Evolutionary conservation across 2,113 vertebrate species (phyloP), one percentile per base, ranked within the genome.

Genomic region (Cacatua alba): DNA sequence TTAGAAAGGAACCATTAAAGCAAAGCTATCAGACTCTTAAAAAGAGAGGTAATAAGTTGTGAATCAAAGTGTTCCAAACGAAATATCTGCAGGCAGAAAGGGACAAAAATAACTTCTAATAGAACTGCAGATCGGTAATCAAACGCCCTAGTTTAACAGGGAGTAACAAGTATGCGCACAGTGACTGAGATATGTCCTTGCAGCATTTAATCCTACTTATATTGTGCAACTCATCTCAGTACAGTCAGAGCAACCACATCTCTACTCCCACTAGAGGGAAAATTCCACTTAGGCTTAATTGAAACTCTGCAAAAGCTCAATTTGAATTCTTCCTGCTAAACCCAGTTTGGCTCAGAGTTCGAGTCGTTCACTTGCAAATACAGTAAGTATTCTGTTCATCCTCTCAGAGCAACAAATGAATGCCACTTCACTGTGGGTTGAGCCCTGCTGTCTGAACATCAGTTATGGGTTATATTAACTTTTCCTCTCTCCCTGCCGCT

Each of bases 211-310:
- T 97, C 83, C 92, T 88, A 70, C 60, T 97, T 57, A 86, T 82
- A 92, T 93, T 91, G 90, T 92, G 90, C 80, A 96, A 94, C 81
- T 96, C 85, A 97, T 80, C 96, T 94, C 88, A 43, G 80, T 88
- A 90, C 3, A 17, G 90, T 96, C 96, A 96, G 55, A 94, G 82
- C 91, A 97, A 97, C 82, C 92, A 94, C 83, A 87, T 53, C 82
- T 59, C 67, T 77, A 95, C 94, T 96, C 92, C 94, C 91, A 97
- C 91, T 65, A 94, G 48, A 94, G 78, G 95, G 96, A 98, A 98
- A 97, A 98, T 98, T 97, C 98, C 97, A 97, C 87, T 94, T 85
- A 1, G 80, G 79, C 79, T 95, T 62, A 93, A 97, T 37, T n/a
- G 68, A 92, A 95, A 94, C 69, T 86, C 78, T 87, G 92, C 72